Evolutionary conservation across 2,113 vertebrate genomes (phyloP).

Genomic region (Lamprotornis superbus): DNA sequence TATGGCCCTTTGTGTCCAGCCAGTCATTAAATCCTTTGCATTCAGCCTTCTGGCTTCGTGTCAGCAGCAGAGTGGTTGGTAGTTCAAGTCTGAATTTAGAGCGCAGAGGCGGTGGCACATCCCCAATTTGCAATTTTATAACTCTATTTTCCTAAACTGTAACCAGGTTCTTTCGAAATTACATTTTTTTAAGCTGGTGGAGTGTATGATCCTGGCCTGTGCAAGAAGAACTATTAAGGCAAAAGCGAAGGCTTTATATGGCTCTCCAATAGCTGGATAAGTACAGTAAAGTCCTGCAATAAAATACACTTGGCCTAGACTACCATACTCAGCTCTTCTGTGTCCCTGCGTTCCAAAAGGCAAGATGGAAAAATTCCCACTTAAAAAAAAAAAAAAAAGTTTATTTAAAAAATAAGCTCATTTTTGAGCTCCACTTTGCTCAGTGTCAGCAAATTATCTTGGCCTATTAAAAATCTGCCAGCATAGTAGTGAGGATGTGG

Average conservation of each 20-base stretch:
- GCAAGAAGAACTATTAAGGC: not conserved
- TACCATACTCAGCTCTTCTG: not conserved
- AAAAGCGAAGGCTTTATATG: not conserved
- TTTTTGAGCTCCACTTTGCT: not conserved
- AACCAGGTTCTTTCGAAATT: not conserved
- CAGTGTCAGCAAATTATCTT: not conserved
- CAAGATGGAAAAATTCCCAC: not conserved
- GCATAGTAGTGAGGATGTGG: not conserved
- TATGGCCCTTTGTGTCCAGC: not conserved
- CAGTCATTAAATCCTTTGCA: not conserved
- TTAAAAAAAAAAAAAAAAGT: not conserved
- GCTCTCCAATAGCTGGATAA: not conserved
- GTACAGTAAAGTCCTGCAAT: not conserved
- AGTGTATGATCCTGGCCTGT: not conserved
- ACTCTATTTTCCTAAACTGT: not conserved
- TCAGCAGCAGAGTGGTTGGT: not conserved
- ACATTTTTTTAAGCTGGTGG: not conserved
- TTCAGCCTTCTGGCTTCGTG: accelerated
- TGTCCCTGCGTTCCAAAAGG: not conserved
- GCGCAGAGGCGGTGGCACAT: too few relatives aligned
- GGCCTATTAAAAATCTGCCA: not conserved
- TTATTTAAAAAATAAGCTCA: not conserved
- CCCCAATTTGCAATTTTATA: not conserved
- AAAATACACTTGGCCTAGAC: not conserved
- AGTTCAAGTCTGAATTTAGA: not conserved